Evolutionary conservation across 2,113 vertebrate genomes (phyloP), one percentile per base, ranked within the genome.

Genomic region (Haemorhous mexicanus): DNA sequence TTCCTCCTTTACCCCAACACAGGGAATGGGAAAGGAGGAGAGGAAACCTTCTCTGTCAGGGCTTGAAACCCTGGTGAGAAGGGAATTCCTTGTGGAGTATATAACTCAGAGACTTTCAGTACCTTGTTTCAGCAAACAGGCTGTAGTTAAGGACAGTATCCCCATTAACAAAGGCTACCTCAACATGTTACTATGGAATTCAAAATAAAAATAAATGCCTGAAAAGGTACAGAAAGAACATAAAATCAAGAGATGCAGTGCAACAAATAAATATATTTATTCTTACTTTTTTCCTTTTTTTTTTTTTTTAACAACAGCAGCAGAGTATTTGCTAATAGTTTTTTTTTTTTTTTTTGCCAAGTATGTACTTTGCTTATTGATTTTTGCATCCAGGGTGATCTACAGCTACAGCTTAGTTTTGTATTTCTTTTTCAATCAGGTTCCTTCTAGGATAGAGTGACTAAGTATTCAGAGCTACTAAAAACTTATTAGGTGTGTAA

Each of bases 401-500:
- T 85, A 95, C 91, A 95, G 81, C 84, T 97, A 95, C 55, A 89
- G 72, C 67, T 91, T 85, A 30, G 81, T 69, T 93, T 90, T 55
- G 33, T n/a, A 23, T 23, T 76, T 85, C 81, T 84, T 7, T 43
- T 11, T 4, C 33, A 53, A 62, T 61, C 7, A 17, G 50, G 64
- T 67, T 95, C 55, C 67, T 90, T 43, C 28, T 69, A 90, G 22
- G 46, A 85, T 66, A 95, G 8, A 84, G 56, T 53, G 84, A 81
- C 87, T 94, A 94, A 67, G 63, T 91, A 95, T 75, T 91, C 50
- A 86, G 92, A 97, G 74, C 92, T 88, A 97, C 79, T 87, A 96
- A 76, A 88, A 77, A 84, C 84, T 72, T 91, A 87, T 32, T 64
- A 93, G 93, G 58, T 89, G 64, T 93, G 77, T 96, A 94, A 92